phyloP scores from a whole-genome alignment of 1,140 invertebrate species.

The Papilio polytes region DNA sequence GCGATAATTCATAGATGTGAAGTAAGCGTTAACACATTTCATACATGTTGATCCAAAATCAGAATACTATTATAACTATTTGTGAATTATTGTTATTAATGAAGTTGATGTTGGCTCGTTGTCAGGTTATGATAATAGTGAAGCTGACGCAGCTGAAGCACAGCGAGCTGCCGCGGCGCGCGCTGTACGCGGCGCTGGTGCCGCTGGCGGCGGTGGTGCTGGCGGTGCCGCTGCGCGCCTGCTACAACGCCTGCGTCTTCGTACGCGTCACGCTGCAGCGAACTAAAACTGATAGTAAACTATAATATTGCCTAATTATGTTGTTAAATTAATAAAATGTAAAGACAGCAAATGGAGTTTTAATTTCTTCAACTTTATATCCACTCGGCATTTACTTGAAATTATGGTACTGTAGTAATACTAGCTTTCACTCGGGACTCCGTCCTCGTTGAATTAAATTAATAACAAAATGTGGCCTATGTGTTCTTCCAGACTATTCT shows the following conservation, averaged over 20 bases:
- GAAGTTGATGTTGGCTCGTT: slow-evolving; percentile 13
- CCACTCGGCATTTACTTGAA: background rate
- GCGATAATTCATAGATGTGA: too few species aligned
- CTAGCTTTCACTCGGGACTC: too few species aligned
- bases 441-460: too few species aligned
- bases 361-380: background rate
- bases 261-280: slow-evolving; percentile 41
- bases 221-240: slow-evolving; percentile 60
- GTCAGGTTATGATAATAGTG: slow-evolving; percentile 53
- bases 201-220: slow-evolving; percentile 53
- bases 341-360: slow-evolving; percentile 41
- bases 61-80: background rate
- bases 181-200: slow-evolving; percentile 50
- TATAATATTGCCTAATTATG: background rate
- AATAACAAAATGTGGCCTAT: too few species aligned
- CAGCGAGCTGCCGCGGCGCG: slow-evolving; percentile 57
- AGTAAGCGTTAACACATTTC: too few species aligned
- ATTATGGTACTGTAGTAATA: background rate
- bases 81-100: background rate
- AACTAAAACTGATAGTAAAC: slow-evolving; percentile 37
- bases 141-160: slow-evolving; percentile 49
- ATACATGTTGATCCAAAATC: background rate
- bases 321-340: slow-evolving; percentile 42
- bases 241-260: slow-evolving; percentile 54
- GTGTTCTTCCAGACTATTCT: too few species aligned